Conservation (phyloP, 2,113 vertebrate species). For the Sterna hirundo region DNA sequence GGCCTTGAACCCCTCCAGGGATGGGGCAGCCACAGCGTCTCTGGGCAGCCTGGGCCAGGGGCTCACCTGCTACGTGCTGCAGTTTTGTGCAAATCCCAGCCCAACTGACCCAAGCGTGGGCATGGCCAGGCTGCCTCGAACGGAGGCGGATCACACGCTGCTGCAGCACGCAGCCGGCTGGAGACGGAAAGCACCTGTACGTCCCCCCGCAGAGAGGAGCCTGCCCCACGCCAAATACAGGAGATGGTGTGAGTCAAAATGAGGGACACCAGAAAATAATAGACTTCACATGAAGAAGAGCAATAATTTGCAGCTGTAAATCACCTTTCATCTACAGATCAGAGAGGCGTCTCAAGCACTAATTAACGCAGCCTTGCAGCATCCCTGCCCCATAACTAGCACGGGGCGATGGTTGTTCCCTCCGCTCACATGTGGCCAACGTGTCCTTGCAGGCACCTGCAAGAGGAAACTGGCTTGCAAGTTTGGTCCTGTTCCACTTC, state of each 20-base stretch:
- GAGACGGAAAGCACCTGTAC: not conserved
- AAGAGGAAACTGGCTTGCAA: not conserved
- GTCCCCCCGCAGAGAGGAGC: not conserved
- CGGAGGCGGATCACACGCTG: not conserved
- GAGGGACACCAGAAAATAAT: constrained; percentile 48
- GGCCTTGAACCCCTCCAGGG: not conserved
- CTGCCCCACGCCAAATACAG: not conserved
- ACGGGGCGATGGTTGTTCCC: not conserved
- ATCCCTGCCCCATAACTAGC: not conserved
- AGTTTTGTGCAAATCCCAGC: not conserved
- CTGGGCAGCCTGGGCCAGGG: not conserved
- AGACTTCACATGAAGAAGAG: constrained; percentile 20
- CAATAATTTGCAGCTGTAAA: constrained; percentile 50
- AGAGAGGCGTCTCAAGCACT: constrained; percentile 24
- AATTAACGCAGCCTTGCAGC: not conserved
- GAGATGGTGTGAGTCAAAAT: not conserved
- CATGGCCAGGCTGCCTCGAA: accelerated
- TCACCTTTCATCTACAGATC: constrained; percentile 60
- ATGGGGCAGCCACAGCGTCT: not conserved
- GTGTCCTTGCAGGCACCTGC: constrained; percentile 34
- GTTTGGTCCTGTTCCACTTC: not conserved
- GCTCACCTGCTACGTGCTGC: not conserved
- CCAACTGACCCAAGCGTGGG: not conserved
- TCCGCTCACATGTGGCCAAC: not conserved
- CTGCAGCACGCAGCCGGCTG: not conserved